These are phyloP conservation scores for Gonocerus acuteangulatus DNA, from an alignment of 2,888 invertebrate species.

Conservation along the genomic window DNA sequence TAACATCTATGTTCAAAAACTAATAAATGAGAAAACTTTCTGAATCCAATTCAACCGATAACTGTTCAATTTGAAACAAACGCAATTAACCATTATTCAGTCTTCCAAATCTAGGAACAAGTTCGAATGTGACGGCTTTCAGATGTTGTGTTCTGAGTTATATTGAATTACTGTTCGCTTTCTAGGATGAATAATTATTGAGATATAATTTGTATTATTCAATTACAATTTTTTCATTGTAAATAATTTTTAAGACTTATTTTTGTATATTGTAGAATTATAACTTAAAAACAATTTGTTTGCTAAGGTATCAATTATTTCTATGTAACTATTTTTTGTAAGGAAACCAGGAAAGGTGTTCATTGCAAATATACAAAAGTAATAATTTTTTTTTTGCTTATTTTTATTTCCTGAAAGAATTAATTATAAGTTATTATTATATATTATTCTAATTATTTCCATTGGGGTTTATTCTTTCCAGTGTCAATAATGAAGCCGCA, in stretches of 20 bases:
- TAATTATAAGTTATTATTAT: too few species aligned
- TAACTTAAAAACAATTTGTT: slow-evolving; percentile 23
- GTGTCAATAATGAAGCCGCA: too few species aligned
- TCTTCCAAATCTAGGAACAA: background rate
- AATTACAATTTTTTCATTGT: slow-evolving; percentile 25
- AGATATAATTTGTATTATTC: slow-evolving; percentile 8
- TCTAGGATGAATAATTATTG: background rate
- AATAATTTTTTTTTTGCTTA: slow-evolving; percentile 2
- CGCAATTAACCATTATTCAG: background rate
- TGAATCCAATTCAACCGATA: background rate
- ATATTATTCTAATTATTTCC: too few species aligned
- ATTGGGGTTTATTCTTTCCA: too few species aligned
- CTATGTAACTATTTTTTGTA: slow-evolving; percentile 33
- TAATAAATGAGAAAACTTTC: too few species aligned
- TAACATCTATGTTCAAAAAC: too few species aligned
- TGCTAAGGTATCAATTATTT: slow-evolving; percentile 27
- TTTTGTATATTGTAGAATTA: slow-evolving; percentile 28
- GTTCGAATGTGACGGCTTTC: background rate
- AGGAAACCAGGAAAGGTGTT: slow-evolving; percentile 31
- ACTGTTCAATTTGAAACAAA: background rate
- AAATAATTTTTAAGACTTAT: slow-evolving; percentile 30
- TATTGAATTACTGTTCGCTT: background rate
- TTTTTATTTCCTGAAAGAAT: too few species aligned
- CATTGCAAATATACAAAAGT: slow-evolving; percentile 21
- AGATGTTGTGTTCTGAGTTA: background rate